Evolutionary conservation across 2,797 vertebrate species (phyloP), one percentile per base, ranked within the genome.

Genomic region (Clarias pachynema): DNA sequence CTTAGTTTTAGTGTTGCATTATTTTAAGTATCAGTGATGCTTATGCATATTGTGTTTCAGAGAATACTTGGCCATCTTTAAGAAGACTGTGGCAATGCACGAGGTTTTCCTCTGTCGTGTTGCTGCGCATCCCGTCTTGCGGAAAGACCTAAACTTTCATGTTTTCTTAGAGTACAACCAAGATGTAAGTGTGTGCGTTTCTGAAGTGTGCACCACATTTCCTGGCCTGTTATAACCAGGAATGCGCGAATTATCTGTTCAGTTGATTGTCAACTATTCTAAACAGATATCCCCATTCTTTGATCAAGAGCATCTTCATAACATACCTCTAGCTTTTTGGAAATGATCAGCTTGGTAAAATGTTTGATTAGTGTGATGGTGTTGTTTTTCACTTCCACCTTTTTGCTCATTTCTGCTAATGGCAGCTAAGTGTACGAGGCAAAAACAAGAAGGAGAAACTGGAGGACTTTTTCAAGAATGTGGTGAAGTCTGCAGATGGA

Each of bases 371-470:
- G n/a, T 72, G 37, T 26, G 56, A 20, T 37, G 29, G 29, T 5
- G 18, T 15, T 22, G 16, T 44, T 80, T 65, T 84, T 89, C 84
- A 81, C 87, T 0, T 85, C 18, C 20, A 31, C 6, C 8, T 49
- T 85, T 18, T 69, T 44, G n/a, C 29, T 80, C 82, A 24, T 86
- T 85, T 74, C 73, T 89, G 15, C 84, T 56, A 91, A 85, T 93
- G 91, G 85, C 94, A 99, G 98, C 93, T 99, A 93, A 99, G 98
- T 73, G 98, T 99, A 56, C 96, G 98, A 93, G 98, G 98, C 60
- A 99, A 99, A 94, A 99, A 99, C 94, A 99, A 99, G 95, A 99
- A 99, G 89, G 98, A 99, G 92, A 99, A 99, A 91, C 94, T 99
- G 86, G 98, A 99, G 95, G 98, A 99, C 87, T 99, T 99, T 94